These are phyloP conservation scores for Cryptops parisi DNA, from an alignment of 2,888 invertebrate species.

Conservation along the genomic window DNA sequence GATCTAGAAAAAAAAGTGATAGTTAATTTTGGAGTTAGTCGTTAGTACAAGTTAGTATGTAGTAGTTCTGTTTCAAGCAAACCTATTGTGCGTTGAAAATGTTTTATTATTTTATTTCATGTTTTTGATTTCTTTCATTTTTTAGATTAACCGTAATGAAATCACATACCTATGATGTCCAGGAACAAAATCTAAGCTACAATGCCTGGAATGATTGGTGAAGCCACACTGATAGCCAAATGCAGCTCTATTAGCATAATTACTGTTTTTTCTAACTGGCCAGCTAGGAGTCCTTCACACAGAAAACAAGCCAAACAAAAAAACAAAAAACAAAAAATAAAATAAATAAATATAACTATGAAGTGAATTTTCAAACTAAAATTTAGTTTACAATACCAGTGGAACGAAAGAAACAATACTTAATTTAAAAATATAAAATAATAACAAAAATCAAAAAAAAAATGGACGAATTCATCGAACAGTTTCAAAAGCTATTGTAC, in stretches of 20 bases:
- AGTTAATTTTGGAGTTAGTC: too few species aligned
- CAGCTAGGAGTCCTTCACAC: conserved; percentile 44
- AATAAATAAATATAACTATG: conserved; percentile 1
- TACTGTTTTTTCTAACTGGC: conserved; percentile 32
- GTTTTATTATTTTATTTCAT: too few species aligned
- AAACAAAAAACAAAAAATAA: background rate
- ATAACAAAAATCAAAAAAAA: conserved; percentile 8
- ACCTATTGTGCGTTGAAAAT: too few species aligned
- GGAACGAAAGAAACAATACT: too few species aligned
- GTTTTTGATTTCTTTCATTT: too few species aligned
- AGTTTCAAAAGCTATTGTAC: background rate
- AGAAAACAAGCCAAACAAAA: conserved; percentile 6
- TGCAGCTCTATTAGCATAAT: background rate
- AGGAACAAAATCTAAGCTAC: conserved; percentile 23
- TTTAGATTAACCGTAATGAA: too few species aligned
- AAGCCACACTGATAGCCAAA: conserved; percentile 4
- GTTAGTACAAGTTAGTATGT: too few species aligned
- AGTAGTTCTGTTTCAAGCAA: too few species aligned
- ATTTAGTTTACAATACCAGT: too few species aligned
- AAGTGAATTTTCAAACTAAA: too few species aligned
- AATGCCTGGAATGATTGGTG: conserved; percentile 22
- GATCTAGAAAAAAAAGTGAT: too few species aligned
- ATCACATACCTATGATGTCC: conserved; percentile 21
- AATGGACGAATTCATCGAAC: background rate
- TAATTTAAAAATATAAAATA: conserved; percentile 18